phyloP scores from a whole-genome alignment of 2,113 vertebrate species.

The Regulus satrapa region DNA sequence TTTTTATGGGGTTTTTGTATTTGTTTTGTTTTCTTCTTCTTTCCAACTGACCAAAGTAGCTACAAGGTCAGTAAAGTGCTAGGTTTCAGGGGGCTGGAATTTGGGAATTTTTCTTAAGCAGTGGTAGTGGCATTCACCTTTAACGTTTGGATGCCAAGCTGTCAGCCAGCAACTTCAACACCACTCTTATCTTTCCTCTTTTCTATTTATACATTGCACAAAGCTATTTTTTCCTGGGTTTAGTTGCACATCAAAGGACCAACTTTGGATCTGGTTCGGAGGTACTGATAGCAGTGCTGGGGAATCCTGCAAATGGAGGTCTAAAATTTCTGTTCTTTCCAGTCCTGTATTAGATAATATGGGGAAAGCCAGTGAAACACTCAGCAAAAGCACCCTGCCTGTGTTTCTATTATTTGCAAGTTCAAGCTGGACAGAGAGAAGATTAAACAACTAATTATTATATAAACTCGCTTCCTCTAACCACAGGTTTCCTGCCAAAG shows the following conservation, averaged over 20 bases:
- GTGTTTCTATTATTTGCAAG: background rate
- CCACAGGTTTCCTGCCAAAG: background rate
- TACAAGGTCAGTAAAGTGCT: background rate
- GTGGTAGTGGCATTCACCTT: constrained; percentile 6
- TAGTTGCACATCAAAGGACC: constrained; percentile 40
- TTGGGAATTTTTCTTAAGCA: background rate
- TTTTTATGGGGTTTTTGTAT: background rate
- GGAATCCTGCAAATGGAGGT: constrained; percentile 11
- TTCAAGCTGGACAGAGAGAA: background rate
- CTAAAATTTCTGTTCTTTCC: constrained; percentile 25
- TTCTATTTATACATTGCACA: constrained; percentile 40
- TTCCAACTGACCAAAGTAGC: background rate
- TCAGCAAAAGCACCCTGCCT: background rate
- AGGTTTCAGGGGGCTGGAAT: background rate
- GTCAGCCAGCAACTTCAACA: constrained; percentile 16
- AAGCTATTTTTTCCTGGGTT: constrained; percentile 32
- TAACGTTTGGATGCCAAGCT: background rate
- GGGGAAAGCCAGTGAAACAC: background rate
- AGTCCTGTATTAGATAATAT: background rate
- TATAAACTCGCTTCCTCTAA: background rate
- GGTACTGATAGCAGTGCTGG: background rate
- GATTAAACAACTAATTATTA: background rate
- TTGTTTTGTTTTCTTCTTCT: background rate
- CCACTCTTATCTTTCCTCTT: constrained; percentile 4
- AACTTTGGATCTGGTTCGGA: background rate